Evolutionary conservation across 2,113 vertebrate species (phyloP).

Genomic region (Hippocampus zosterae): DNA sequence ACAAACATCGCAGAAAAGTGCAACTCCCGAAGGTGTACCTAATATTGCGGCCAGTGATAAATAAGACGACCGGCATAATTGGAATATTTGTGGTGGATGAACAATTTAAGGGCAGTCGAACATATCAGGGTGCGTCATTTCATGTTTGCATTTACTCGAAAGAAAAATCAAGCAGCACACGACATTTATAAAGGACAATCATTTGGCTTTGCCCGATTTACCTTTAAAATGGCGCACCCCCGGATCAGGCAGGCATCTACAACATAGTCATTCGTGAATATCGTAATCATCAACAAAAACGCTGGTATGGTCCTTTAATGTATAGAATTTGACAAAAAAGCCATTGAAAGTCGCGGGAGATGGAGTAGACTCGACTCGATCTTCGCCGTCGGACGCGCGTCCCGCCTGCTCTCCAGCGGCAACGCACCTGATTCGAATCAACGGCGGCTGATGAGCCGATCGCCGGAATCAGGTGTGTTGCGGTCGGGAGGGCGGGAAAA

Average conservation of each 20-base stretch:
- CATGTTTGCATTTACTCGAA: neutral
- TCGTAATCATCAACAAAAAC: conserved; percentile 14
- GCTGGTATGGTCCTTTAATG: conserved; percentile 44
- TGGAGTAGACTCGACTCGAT: too few relatives aligned
- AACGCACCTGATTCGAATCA: too few relatives aligned
- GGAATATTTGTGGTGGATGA: neutral
- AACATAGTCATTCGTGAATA: neutral
- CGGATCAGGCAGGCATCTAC: neutral
- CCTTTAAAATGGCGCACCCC: neutral
- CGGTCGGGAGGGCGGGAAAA: too few relatives aligned
- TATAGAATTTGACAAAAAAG: conserved; percentile 44
- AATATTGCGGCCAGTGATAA: neutral
- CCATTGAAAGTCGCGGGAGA: conserved; percentile 30
- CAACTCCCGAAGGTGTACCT: neutral
- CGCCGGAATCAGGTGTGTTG: too few relatives aligned
- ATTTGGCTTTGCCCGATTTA: neutral
- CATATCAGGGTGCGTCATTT: neutral
- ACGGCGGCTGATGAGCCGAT: too few relatives aligned
- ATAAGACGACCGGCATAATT: neutral
- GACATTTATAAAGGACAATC: neutral
- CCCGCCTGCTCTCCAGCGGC: too few relatives aligned
- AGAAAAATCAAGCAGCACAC: neutral
- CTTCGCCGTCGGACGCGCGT: too few relatives aligned
- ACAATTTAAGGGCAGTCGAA: neutral
- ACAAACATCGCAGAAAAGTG: neutral